A percentile compares a stretch with the other conserved stretches of the same genome.
Conservation (phyloP, 2,797 vertebrate genomes). For the Iguana delicatissima region DNA sequence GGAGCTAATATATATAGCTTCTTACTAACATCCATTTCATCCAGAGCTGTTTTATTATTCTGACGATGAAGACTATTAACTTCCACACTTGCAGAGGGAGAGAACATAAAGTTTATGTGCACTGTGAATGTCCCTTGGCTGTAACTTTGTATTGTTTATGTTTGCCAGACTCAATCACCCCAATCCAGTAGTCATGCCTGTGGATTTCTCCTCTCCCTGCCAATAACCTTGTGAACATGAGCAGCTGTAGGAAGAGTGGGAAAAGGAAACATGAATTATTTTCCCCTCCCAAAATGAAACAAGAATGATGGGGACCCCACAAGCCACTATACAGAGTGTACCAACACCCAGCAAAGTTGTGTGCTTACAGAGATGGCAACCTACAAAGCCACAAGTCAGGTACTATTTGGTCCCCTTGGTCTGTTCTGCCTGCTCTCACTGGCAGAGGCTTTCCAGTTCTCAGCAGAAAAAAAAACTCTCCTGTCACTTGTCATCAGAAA, state of each 20-base stretch:
- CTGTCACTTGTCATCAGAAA: not conserved
- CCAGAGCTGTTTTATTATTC: constrained; percentile 24
- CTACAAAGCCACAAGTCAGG: not conserved
- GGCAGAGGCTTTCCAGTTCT: not conserved
- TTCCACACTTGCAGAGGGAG: constrained; percentile 30
- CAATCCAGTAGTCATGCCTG: not conserved
- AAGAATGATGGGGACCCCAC: not conserved
- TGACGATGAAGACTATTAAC: constrained; percentile 19
- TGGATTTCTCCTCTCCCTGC: not conserved
- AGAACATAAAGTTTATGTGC: not conserved
- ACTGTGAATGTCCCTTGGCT: not conserved
- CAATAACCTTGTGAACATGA: not conserved
- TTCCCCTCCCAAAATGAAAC: not conserved
- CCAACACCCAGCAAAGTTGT: not conserved
- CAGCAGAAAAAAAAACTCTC: not conserved
- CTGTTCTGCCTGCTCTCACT: not conserved
- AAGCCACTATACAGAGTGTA: not conserved
- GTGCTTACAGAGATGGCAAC: not conserved
- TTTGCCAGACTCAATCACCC: not conserved
- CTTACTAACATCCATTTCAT: constrained; percentile 32
- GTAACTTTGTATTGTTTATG: not conserved
- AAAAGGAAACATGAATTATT: not conserved
- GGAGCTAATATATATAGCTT: constrained; percentile 29
- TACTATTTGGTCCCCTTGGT: not conserved
- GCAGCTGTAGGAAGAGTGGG: not conserved